Evolutionary conservation across 2,888 invertebrate genomes (phyloP).

Genomic region (Camptogramma bilineatum): DNA sequence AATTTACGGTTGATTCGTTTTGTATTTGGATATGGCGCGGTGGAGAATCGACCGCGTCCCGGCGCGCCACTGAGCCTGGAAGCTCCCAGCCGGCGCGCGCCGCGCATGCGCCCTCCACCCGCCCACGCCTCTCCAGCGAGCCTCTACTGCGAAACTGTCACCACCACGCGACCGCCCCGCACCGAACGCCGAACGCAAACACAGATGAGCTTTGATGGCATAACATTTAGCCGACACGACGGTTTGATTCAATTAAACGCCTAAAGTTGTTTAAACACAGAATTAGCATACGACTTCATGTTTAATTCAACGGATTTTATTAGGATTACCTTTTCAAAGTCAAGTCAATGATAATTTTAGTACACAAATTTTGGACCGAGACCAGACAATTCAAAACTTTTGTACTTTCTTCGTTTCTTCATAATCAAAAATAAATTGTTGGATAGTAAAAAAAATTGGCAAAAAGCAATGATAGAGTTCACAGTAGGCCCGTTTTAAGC

Average conservation of each 20-base stretch:
- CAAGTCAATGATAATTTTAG: neutral
- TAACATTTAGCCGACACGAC: constrained; percentile 3
- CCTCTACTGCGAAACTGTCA: constrained; percentile 36
- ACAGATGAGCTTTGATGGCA: constrained; percentile 26
- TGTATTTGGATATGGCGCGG: constrained; percentile 54
- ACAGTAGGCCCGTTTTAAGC: constrained; percentile 33
- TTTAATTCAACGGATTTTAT: neutral
- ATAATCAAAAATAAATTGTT: neutral
- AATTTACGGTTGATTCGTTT: constrained; percentile 63
- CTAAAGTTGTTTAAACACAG: constrained; percentile 1
- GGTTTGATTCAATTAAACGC: constrained; percentile 4
- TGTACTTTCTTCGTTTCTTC: neutral
- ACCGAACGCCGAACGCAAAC: constrained; percentile 7
- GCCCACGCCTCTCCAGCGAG: constrained; percentile 52
- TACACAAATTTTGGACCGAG: neutral
- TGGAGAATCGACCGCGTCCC: constrained; percentile 81
- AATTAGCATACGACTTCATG: neutral
- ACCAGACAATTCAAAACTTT: neutral
- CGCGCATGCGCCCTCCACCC: constrained; percentile 70
- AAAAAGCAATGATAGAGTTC: constrained; percentile 8
- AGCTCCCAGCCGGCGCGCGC: constrained; percentile 64
- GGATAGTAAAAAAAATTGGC: neutral
- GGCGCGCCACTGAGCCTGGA: constrained; percentile 81
- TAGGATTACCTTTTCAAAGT: neutral
- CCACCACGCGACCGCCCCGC: constrained; percentile 18